These are phyloP conservation scores for Parazoanthus swiftii DNA, from an alignment of 92 coral and sea anemone genomes.

Conservation along the genomic window DNA sequence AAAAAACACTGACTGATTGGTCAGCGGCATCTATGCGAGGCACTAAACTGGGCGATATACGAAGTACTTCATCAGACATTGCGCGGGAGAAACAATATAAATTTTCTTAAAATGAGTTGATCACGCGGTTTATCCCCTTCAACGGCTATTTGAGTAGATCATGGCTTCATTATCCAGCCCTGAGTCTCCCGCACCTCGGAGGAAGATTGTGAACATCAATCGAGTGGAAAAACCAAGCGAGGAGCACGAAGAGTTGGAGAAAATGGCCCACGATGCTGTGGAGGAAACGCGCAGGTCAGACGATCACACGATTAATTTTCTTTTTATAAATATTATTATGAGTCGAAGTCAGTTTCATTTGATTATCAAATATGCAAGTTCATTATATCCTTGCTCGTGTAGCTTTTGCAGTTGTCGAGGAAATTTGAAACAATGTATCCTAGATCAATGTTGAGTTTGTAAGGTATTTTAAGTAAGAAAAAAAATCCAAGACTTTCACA, in stretches of 20 bases:
- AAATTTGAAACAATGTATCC: no score
- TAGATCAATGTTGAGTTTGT: no score
- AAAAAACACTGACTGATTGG: background rate
- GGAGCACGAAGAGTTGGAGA: constrained; percentile 95
- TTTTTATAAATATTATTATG: background rate
- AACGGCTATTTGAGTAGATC: background rate
- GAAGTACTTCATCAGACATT: background rate
- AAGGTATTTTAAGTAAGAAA: no score
- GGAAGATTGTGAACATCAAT: constrained; percentile 53
- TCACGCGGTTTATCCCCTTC: no score
- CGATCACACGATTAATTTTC: background rate
- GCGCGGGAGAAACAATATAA: constrained; percentile 27
- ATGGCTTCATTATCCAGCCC: constrained; percentile 35
- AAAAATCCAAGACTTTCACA: no score
- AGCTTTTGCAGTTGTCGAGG: background rate
- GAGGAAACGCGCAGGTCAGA: constrained; percentile 74
- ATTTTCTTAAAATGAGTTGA: no score
- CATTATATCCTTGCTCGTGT: background rate
- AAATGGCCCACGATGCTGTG: constrained; percentile 95
- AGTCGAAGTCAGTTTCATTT: background rate
- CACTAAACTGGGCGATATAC: background rate
- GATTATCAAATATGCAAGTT: background rate
- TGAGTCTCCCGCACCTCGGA: constrained; percentile 50
- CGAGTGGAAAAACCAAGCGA: constrained; percentile 88
- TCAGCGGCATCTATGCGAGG: background rate